phyloP scores from a whole-genome alignment of 23 tunicate genomes.

The Clavelina lepadiformis region DNA sequence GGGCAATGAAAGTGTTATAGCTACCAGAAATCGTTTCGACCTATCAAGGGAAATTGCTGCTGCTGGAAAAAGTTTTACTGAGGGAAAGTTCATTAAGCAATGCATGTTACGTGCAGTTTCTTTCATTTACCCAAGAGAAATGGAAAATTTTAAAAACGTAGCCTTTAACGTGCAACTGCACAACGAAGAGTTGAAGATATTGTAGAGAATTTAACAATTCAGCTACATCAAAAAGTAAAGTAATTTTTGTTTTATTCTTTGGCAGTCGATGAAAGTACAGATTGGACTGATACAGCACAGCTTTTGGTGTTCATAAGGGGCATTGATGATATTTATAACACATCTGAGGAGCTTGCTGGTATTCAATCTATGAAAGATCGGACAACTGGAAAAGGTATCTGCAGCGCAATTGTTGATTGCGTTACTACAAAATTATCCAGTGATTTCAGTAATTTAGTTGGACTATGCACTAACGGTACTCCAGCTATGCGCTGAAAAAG shows the following conservation, averaged over 20 bases:
- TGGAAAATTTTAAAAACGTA: neutral
- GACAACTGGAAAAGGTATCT: conserved; percentile 7
- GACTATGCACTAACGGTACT: conserved; percentile 24
- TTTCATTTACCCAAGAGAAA: conserved; percentile 2
- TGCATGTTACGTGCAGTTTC: neutral
- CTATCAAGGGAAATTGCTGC: conserved; percentile 9
- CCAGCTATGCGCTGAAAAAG: conserved; percentile 3
- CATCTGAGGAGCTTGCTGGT: conserved; percentile 23
- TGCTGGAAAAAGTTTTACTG: conserved; percentile 12
- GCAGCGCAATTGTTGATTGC: conserved; percentile 12
- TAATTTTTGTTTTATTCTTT: conserved; percentile 3
- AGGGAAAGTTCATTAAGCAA: neutral
- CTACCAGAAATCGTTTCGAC: conserved; percentile 8
- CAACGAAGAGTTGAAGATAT: conserved; percentile 15
- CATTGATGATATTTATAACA: conserved; percentile 10
- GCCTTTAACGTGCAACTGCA: conserved; percentile 10
- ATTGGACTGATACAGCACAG: conserved; percentile 2
- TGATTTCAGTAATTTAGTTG: conserved; percentile 16
- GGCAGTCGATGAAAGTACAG: conserved; percentile 1
- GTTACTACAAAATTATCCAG: conserved; percentile 7
- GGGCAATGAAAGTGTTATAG: conserved; percentile 10
- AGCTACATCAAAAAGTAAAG: neutral
- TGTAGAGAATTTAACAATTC: neutral
- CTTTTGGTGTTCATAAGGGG: conserved; percentile 12
- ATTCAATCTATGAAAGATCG: conserved; percentile 21